A percentile compares a stretch with the other conserved stretches of the same genome.
phyloP scores from a whole-genome alignment of 1,140 invertebrate species.

The Drosophila navojoa region DNA sequence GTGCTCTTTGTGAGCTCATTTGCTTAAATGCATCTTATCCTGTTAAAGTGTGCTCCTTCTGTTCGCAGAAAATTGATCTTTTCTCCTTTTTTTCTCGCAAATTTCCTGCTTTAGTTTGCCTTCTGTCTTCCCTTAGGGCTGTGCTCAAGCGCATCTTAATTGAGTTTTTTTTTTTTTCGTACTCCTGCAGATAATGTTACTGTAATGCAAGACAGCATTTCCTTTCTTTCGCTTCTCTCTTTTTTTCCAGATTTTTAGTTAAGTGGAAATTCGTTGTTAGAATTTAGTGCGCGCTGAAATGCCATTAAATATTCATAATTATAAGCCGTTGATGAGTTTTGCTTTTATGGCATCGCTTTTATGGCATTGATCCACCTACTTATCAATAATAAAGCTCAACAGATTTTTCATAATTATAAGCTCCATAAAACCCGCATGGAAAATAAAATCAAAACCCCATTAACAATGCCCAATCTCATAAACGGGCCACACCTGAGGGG shows the following conservation, averaged over 20 bases:
- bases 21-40: constrained; percentile 73
- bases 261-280: background rate
- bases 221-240: constrained; percentile 28
- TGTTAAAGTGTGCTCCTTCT: constrained; percentile 62
- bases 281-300: background rate
- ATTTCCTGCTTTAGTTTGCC: constrained; percentile 51
- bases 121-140: constrained; percentile 37
- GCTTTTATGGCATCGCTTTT: constrained; percentile 1
- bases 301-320: background rate
- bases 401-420: constrained; percentile 20
- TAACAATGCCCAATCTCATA: constrained; percentile 30
- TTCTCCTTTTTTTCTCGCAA: constrained; percentile 66
- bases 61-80: constrained; percentile 70
- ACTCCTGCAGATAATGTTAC: constrained; percentile 30
- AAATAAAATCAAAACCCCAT: constrained; percentile 12
- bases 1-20: constrained; percentile 61
- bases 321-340: background rate
- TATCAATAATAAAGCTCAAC: constrained; percentile 22
- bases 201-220: constrained; percentile 54
- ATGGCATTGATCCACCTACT: constrained; percentile 8
- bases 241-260: background rate
- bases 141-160: constrained; percentile 45
- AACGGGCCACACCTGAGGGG: constrained; percentile 36
- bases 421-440: constrained; percentile 21
- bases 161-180: constrained; percentile 51